Evolutionary conservation across 2,113 vertebrate species (phyloP).

Genomic region (Hydrolagus affinis): DNA sequence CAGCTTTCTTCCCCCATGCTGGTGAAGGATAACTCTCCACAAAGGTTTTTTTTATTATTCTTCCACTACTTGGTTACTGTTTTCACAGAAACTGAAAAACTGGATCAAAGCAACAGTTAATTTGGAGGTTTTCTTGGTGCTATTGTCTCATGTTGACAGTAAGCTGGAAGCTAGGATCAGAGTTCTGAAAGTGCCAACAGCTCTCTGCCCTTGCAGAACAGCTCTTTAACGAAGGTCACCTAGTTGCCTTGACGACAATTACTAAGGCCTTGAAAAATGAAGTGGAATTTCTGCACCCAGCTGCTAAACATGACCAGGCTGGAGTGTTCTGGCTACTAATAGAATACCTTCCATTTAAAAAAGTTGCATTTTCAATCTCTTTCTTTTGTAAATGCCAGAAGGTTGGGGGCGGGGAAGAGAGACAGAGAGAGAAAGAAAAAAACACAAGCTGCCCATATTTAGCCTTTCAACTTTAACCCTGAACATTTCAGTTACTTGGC

Average conservation of each 20-base stretch:
- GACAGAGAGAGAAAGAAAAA: not conserved
- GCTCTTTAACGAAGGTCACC: constrained; percentile 8
- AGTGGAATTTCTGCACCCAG: constrained; percentile 17
- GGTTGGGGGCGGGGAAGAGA: too few species aligned
- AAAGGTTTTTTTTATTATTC: not conserved
- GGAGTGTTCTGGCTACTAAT: not conserved
- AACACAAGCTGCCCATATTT: not conserved
- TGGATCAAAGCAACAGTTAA: constrained; percentile 10
- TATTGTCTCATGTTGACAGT: constrained; percentile 13
- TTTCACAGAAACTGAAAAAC: not conserved
- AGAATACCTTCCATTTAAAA: constrained; percentile 9
- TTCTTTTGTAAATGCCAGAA: not conserved
- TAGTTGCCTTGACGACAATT: constrained; percentile 23
- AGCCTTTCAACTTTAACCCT: not conserved
- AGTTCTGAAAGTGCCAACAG: constrained; percentile 4
- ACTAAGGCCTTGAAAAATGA: constrained; percentile 15
- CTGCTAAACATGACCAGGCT: constrained; percentile 7
- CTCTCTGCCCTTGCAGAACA: constrained; percentile 19
- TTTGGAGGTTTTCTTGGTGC: not conserved
- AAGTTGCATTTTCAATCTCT: not conserved
- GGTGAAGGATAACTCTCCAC: not conserved
- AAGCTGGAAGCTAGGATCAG: constrained; percentile 6
- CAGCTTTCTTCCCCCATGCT: not conserved
- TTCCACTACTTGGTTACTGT: not conserved
- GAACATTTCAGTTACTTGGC: too few species aligned